Conservation (phyloP, 1,140 invertebrate genomes). For the Drosophila fuyamai region DNA sequence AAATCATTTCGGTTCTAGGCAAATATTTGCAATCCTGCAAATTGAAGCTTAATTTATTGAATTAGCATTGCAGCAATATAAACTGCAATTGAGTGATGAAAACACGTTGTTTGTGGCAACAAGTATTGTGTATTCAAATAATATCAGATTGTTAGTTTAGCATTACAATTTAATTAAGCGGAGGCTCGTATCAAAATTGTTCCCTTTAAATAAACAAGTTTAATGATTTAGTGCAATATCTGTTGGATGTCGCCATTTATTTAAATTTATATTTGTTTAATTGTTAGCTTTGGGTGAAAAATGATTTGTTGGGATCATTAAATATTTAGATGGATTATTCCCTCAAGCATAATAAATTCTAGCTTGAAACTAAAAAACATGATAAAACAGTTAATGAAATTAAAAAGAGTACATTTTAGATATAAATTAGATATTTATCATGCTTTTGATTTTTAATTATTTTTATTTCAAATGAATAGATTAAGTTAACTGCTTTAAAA, state of each 20-base stretch:
- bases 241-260: not conserved
- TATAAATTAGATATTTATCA: no score
- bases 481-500: no score
- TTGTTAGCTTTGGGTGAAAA: not conserved
- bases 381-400: no score
- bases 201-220: constrained; percentile 4
- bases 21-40: constrained; percentile 44
- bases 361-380: no score
- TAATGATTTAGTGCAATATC: constrained; percentile 1
- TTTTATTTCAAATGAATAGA: no score
- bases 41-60: constrained; percentile 68
- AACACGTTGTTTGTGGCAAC: constrained; percentile 43
- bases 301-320: not conserved
- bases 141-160: constrained; percentile 57
- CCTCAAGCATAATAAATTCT: no score
- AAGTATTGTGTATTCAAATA: constrained; percentile 46
- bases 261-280: not conserved
- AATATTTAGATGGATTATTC: no score
- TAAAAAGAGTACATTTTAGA: no score
- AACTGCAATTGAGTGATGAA: constrained; percentile 18
- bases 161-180: constrained; percentile 42
- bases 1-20: constrained; percentile 24
- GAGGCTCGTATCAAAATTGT: not conserved
- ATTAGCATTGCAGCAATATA: constrained; percentile 52
- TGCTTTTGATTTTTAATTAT: no score